Evolutionary conservation across 2,797 vertebrate species (phyloP).

Genomic region (Muraenolepis orangiensis): DNA sequence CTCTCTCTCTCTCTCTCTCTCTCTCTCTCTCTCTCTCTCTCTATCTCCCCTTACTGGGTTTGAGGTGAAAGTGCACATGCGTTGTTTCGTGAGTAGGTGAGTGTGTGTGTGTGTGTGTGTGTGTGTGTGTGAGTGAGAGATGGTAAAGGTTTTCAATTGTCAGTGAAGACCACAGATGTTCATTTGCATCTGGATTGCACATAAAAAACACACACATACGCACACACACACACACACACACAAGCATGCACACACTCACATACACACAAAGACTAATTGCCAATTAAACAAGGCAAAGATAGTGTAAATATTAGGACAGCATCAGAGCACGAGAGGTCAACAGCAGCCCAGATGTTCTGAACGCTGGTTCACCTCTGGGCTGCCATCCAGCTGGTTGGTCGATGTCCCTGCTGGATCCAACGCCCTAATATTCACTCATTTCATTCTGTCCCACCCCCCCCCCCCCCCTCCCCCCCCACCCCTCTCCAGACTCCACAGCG

Average conservation of each 20-base stretch:
- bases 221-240: conserved; percentile 8
- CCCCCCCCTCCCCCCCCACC: not conserved
- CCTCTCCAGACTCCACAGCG: conserved; percentile 69
- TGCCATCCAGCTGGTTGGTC: not conserved
- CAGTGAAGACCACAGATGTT: not conserved
- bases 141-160: not conserved
- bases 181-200: not conserved
- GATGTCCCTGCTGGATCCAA: not conserved
- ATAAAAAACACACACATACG: conserved; percentile 7
- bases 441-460: not conserved
- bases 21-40: not conserved
- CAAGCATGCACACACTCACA: not conserved
- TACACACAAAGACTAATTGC: not conserved
- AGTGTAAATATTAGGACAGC: conserved; percentile 5
- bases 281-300: conserved; percentile 1
- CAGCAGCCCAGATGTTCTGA: not conserved
- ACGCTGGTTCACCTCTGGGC: not conserved
- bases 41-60: no score
- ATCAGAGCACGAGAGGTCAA: not conserved
- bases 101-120: not conserved
- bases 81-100: not conserved
- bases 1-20: not conserved
- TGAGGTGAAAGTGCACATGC: no score
- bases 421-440: not conserved
- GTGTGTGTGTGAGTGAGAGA: no score